phyloP scores from a whole-genome alignment of 1,140 invertebrate genomes.

The Drosophila neocordata region DNA sequence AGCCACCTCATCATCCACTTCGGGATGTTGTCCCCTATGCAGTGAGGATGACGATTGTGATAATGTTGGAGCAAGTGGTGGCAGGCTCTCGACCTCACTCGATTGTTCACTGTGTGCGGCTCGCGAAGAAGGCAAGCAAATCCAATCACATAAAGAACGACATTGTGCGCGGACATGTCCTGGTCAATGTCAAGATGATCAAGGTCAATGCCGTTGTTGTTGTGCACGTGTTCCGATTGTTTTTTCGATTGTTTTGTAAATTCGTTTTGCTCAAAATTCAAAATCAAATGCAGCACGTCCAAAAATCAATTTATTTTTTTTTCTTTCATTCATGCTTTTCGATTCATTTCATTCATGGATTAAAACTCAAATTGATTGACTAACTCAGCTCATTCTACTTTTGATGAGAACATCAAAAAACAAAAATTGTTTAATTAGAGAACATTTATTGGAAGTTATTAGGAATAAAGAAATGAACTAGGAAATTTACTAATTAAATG shows the following conservation, averaged over 20 bases:
- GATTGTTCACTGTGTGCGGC: constrained; percentile 73
- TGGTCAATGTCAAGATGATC: constrained; percentile 28
- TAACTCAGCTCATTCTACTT: constrained; percentile 26
- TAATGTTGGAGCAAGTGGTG: background rate
- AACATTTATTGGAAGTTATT: background rate
- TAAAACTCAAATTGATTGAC: constrained; percentile 24
- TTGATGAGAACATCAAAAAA: background rate
- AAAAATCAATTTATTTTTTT: constrained; percentile 23
- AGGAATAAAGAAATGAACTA: too few relatives aligned
- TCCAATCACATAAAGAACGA: constrained; percentile 13
- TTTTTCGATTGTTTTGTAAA: constrained; percentile 79
- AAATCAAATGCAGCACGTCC: constrained; percentile 58
- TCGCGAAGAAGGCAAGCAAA: constrained; percentile 81
- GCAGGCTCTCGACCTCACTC: constrained; percentile 50
- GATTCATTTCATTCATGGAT: constrained; percentile 16
- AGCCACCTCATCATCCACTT: constrained; percentile 31
- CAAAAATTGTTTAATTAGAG: background rate
- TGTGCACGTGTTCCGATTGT: constrained; percentile 70
- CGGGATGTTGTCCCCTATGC: constrained; percentile 71
- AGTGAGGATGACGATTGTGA: constrained; percentile 46
- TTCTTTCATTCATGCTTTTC: constrained; percentile 25
- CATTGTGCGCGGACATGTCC: constrained; percentile 23
- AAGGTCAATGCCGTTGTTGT: constrained; percentile 40
- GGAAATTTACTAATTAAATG: too few relatives aligned
- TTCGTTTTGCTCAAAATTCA: constrained; percentile 83